phyloP scores from a whole-genome alignment of 35 echinoderm and acorn worm genomes.

The Heliocidaris tuberculata region DNA sequence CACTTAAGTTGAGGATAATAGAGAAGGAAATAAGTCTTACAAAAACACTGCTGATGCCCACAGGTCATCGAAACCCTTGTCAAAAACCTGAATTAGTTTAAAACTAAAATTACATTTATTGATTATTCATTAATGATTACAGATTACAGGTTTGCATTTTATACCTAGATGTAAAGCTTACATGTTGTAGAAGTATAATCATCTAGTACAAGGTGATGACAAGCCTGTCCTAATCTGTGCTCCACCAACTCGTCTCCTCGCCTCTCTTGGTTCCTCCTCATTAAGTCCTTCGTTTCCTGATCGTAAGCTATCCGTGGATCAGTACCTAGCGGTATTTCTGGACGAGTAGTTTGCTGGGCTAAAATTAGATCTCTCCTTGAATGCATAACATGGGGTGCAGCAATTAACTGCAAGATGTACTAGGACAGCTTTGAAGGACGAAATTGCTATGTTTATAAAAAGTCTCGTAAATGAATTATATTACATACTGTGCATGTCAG shows the following conservation, averaged over 20 bases:
- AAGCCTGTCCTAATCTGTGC: not conserved
- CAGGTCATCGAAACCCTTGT: not conserved
- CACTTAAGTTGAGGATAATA: too few species aligned
- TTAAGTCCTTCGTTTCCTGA: not conserved
- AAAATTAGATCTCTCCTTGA: not conserved
- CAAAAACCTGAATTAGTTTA: not conserved
- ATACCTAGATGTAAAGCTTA: not conserved
- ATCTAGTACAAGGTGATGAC: not conserved
- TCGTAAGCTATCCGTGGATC: not conserved
- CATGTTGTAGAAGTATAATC: not conserved
- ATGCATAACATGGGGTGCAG: not conserved
- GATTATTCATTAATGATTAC: not conserved
- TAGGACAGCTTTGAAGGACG: not conserved
- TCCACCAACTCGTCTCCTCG: not conserved
- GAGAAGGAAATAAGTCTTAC: too few species aligned
- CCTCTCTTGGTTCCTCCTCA: not conserved
- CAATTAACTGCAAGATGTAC: not conserved
- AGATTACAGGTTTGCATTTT: not conserved
- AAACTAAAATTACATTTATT: not conserved
- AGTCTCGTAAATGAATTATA: too few species aligned
- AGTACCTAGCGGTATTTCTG: not conserved
- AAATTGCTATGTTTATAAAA: not conserved
- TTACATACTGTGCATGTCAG: too few species aligned
- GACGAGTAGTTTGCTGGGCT: not conserved
- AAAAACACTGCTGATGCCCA: not conserved